Base-by-base conservation (phyloP, 2,888 invertebrate species). In the Poecilus cupreus region DNA sequence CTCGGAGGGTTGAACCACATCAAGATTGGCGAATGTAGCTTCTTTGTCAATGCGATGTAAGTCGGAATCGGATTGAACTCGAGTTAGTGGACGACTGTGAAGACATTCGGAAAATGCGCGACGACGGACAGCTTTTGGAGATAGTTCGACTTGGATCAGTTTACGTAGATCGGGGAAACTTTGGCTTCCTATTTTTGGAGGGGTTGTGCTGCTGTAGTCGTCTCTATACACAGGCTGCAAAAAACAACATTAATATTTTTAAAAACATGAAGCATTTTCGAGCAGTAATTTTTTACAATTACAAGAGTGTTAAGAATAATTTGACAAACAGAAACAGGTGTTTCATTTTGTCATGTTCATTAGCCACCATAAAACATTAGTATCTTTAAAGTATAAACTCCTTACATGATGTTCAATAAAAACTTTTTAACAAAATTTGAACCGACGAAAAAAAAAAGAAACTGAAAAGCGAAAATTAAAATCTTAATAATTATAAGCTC, bases 61-160 rank as follows among this genome's bases (percentile, higher is more conserved):
- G 88, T 96, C 96, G 0, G 94, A 94, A 85, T 96, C 96, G 0
- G 96, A 96, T 83, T 94, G 93, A 74, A 94, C 93, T 80, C 94
- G 91, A 3, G 88, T 88, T 3, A 94, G 88, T 83, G 2, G 77
- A 54, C 32, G 49, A 5, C 79, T 83, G 49, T 82, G 83, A 51
- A 85, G 91, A 82, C 93, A 92, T 87, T 93, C 93, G 0, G 94
- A 94, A 84, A 93, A 93, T 0, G 94, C 94, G 75, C 94, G 90
- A 86, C 89, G 92, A 84, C 90, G 92, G 83, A 82, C 88, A 82
- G 88, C 88, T 74, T 89, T 87, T 0, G 90, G 91, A 76, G 87
- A 86, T n/a, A 90, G 89, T 83, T 89, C 89, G 83, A 89, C 90
- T 88, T 89, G 90, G 11, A 92, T 90, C 84, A 93, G 92, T 85